A percentile compares a stretch with the other conserved stretches of the same genome.
Conservation (phyloP, 2,113 vertebrate genomes). For the Trematomus loennbergii region DNA sequence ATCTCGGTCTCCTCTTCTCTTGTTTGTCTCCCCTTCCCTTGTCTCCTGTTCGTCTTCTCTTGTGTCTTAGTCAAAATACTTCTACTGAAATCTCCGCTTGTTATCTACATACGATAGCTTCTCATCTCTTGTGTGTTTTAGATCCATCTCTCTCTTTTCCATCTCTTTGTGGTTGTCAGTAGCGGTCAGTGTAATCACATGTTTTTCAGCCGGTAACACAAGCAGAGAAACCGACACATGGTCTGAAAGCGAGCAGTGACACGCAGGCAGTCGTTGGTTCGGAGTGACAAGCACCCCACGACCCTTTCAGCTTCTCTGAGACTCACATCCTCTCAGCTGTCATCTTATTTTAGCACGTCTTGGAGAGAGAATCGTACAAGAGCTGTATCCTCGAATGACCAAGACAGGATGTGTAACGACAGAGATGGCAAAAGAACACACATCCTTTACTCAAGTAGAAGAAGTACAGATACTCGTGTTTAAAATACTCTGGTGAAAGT, state of each 20-base stretch:
- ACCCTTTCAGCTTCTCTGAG: slow-evolving; percentile 23
- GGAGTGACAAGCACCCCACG: slow-evolving; percentile 29
- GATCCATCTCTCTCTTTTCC: not conserved
- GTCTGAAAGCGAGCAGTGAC: slow-evolving; percentile 41
- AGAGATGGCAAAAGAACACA: too few species aligned
- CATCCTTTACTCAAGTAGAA: too few species aligned
- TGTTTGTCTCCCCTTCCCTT: too few species aligned
- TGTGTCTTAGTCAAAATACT: not conserved
- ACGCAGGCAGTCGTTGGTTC: slow-evolving; percentile 36
- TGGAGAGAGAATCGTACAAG: not conserved
- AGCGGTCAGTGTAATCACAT: slow-evolving; percentile 59
- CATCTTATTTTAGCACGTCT: slow-evolving; percentile 24
- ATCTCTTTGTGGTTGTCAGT: slow-evolving; percentile 35
- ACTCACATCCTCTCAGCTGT: slow-evolving; percentile 27
- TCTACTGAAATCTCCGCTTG: not conserved
- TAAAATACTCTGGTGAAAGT: too few species aligned
- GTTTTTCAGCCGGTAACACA: slow-evolving; percentile 39
- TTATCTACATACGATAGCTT: not conserved
- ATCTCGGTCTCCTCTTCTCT: too few species aligned
- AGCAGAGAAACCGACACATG: slow-evolving; percentile 37
- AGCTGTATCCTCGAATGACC: not conserved
- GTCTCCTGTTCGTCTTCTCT: too few species aligned
- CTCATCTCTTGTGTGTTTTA: not conserved
- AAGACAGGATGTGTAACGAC: not conserved
- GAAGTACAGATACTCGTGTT: too few species aligned